phyloP scores from a whole-genome alignment of 2,113 vertebrate genomes.

The Pygoscelis adeliae region DNA sequence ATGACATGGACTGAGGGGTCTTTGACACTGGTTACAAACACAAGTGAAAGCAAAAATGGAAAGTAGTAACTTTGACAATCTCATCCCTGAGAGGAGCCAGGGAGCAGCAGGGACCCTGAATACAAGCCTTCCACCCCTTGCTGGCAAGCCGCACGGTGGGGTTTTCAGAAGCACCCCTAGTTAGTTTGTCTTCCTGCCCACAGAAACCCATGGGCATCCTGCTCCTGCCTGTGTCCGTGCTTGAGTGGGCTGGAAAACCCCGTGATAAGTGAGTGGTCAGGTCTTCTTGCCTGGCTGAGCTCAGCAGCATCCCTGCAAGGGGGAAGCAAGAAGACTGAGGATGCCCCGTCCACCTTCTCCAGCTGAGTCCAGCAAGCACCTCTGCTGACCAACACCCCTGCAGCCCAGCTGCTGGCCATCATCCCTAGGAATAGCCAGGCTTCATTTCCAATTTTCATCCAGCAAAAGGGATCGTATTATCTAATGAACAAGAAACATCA shows the following conservation, averaged over 20 bases:
- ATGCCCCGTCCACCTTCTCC: neutral
- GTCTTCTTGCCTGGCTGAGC: neutral
- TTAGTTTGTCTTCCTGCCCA: neutral
- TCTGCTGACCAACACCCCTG: neutral
- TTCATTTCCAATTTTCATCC: neutral
- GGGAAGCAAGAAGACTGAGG: neutral
- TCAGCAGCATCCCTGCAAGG: neutral
- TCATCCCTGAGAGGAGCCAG: neutral
- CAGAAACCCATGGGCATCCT: neutral
- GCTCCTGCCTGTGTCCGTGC: neutral
- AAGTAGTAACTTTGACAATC: neutral
- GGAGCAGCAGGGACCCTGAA: neutral
- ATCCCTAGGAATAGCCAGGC: neutral
- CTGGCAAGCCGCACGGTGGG: rapidly evolving
- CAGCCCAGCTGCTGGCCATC: neutral
- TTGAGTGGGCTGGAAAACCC: neutral
- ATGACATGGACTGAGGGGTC: neutral
- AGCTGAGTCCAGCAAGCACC: neutral
- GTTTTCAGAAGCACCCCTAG: neutral
- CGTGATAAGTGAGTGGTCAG: rapidly evolving
- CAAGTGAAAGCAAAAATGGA: neutral
- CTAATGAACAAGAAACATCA: neutral
- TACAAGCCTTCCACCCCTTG: neutral
- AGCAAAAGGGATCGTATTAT: neutral
- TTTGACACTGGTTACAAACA: neutral